These are phyloP conservation scores for Aeoliscus strigatus DNA, from an alignment of 2,797 vertebrate species.

Conservation along the genomic window DNA sequence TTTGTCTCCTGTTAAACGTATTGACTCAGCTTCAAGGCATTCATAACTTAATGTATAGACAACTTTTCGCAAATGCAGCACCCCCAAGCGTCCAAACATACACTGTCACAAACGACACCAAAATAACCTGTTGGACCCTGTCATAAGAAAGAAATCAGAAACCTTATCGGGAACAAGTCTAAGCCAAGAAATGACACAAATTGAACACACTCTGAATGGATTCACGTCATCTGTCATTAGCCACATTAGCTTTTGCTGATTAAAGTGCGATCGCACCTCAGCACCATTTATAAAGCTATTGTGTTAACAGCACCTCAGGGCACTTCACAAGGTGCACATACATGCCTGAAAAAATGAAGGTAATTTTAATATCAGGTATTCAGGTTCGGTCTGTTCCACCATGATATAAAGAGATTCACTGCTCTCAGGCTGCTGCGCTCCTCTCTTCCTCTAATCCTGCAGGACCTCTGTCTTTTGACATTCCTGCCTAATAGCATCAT, in stretches of 20 bases:
- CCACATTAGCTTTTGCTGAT: slow-evolving; percentile 21
- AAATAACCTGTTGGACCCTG: slow-evolving; percentile 28
- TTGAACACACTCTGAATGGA: slow-evolving; percentile 4
- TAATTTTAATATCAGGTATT: slow-evolving; percentile 63
- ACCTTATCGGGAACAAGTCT: slow-evolving; percentile 17
- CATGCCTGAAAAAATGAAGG: slow-evolving; percentile 59
- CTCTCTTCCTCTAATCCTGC: slow-evolving; percentile 48
- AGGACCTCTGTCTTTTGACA: slow-evolving; percentile 58
- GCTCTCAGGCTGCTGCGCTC: slow-evolving; percentile 43
- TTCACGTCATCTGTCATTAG: slow-evolving; percentile 3
- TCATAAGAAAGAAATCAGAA: slow-evolving; percentile 37
- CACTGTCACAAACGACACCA: too few species aligned
- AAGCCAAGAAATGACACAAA: slow-evolving; percentile 6
- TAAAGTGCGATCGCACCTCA: slow-evolving; percentile 37
- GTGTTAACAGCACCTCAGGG: slow-evolving; percentile 39
- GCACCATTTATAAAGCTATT: slow-evolving; percentile 39
- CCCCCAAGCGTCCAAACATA: too few species aligned
- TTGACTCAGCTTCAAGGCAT: too few species aligned
- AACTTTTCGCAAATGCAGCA: too few species aligned
- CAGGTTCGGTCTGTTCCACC: slow-evolving; percentile 44
- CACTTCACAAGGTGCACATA: slow-evolving; percentile 27
- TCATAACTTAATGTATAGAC: too few species aligned
- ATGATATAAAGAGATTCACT: slow-evolving; percentile 54
- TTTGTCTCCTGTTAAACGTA: too few species aligned
- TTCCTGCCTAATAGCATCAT: slow-evolving; percentile 81